Evolutionary conservation across 1,140 invertebrate genomes (phyloP).

Genomic region (Drosophila malerkotliana): DNA sequence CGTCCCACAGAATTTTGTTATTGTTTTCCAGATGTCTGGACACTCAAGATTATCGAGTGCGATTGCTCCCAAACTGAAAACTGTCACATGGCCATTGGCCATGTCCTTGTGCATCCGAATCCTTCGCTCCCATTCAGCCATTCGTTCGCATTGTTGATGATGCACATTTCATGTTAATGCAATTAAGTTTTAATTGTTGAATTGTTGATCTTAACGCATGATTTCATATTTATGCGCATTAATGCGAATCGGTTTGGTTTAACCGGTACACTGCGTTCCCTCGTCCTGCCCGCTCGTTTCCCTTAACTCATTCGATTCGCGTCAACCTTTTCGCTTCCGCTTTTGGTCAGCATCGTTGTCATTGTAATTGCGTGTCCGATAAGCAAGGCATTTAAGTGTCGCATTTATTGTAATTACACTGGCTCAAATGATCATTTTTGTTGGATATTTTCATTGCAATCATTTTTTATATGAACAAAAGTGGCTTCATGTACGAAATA

Average conservation of each 20-base stretch:
- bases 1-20: not conserved
- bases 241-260: conserved; percentile 64
- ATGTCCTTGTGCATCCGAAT: conserved; percentile 26
- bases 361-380: conserved; percentile 74
- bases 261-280: not conserved
- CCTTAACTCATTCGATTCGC: conserved; percentile 23
- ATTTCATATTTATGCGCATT: conserved; percentile 82
- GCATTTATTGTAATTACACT: conserved; percentile 80
- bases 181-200: conserved; percentile 83
- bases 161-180: conserved; percentile 82
- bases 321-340: conserved; percentile 31
- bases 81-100: conserved; percentile 29
- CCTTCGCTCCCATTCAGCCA: conserved; percentile 31
- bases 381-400: conserved; percentile 79
- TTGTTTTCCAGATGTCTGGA: conserved; percentile 17
- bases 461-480: conserved; percentile 55
- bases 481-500: conserved; percentile 8
- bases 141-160: conserved; percentile 68
- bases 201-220: conserved; percentile 83
- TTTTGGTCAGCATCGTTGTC: conserved; percentile 56
- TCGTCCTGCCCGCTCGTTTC: not conserved
- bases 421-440: conserved; percentile 9
- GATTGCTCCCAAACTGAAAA: conserved; percentile 31
- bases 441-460: conserved; percentile 32
- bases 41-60: conserved; percentile 16